Evolutionary conservation across 2,797 vertebrate genomes (phyloP), one percentile per base, ranked within the genome.

Genomic region (Percopsis omiscomaycus): DNA sequence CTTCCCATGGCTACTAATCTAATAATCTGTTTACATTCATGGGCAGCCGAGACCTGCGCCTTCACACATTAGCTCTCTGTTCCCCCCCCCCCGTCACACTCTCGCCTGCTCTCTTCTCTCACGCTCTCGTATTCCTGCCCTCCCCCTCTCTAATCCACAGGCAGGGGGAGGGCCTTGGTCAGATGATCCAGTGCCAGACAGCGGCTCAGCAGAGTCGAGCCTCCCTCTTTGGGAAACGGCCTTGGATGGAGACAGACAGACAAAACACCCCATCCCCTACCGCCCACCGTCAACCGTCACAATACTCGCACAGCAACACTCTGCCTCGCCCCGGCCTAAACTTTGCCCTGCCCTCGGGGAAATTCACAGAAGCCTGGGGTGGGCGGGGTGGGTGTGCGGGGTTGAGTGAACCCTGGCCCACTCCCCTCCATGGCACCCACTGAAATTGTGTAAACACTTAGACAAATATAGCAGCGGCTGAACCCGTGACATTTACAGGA

Each of bases 1-100:
- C 87, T 90, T 75, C 84, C 86, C 76, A 81, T 76, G 83, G 77
- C 84, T 77, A 76, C 81, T 78, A 90, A 92, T 90, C 82, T 89
- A 91, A 85, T 90, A 80, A 92, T 92, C 89, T 90, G 82, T 92
- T 94, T 92, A 92, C 79, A 89, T 87, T 90, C 87, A 85, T 80
- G 80, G 84, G 74, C 88, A 85, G 75, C 81, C 68, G 80, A 90
- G 86, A 89, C 77, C 84, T 83, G 86, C 80, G 86, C 79, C 85
- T 84, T 87, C 80, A 69, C 82, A 84, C 79, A 65, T 81, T 73
- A 82, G 71, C 77, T 71, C 54, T 28, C 81, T 81, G 77, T 75
- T 64, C 44, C 80, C 69, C 50, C 52, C 60, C 60, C 67, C 52
- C 67, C 72, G n/a, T 30, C 68, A 52, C 28, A 59, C 69, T 56